Base-by-base conservation (phyloP, 1,140 invertebrate genomes). In the Drosophila pallidifrons region DNA sequence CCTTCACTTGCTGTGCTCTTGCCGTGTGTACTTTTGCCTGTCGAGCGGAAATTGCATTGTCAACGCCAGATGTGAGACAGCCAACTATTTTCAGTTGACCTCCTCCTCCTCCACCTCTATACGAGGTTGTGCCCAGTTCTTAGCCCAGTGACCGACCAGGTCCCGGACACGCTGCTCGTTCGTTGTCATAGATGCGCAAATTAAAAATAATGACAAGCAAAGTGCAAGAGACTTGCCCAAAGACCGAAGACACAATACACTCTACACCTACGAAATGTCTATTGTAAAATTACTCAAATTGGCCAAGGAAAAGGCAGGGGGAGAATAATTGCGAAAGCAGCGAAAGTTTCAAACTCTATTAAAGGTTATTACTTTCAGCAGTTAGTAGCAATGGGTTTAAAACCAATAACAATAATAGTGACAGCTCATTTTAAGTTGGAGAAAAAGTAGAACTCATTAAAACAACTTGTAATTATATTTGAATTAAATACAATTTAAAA, bases 11-110 rank as follows among this genome's bases (percentile, higher is more conserved):
- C 20, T 25, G 3, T 25, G 20, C 20, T 25, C 20, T 52, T 54
- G 52, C 43, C 75, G 49, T 79, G 65, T 87, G 65, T 73, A 66
- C 76, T 72, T 68, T 82, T 10, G 35, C 67, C 67, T 71, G 83
- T 77, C 61, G 61, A 28, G 75, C 85, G 83, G 85, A 88, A 88
- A 88, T 88, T 89, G 85, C 85, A 83, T 89, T 88, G 83, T 88
- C 83, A 88, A 83, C 85, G 85, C 70, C 82, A 87, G 61, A 81
- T 77, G 80, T 66, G 69, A 63, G 72, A 52, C 64, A 72, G 54
- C 52, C 41, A 68, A 68, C 73, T 57, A 57, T 38, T 69, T 69
- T 47, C 51, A 20, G 38, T 16, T 63, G 28, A 52, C 20, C 28
- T 41, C 51, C 20, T 25, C 20, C 20, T 20, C 20, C 20, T 20